Evolutionary conservation across 2,113 vertebrate genomes (phyloP).

Genomic region (Pipra filicauda): DNA sequence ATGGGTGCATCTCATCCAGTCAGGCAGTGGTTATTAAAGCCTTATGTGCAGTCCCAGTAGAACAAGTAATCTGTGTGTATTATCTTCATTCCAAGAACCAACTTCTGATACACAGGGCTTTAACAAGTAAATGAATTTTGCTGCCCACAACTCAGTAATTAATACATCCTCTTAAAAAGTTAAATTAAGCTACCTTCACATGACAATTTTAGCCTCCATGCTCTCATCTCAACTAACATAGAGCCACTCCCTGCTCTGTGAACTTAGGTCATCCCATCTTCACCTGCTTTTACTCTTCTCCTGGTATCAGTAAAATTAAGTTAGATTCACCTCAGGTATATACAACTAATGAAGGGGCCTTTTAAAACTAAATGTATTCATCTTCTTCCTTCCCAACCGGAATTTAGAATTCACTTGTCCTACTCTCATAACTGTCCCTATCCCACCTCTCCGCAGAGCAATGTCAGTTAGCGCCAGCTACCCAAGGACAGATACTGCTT

Average conservation of each 20-base stretch:
- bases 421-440: neutral
- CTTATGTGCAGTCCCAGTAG: neutral
- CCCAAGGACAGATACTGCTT: neutral
- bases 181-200: neutral
- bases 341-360: neutral
- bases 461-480: neutral
- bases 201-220: neutral
- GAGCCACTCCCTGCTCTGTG: neutral
- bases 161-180: neutral
- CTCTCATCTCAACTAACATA: neutral
- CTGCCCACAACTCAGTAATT: conserved; percentile 15
- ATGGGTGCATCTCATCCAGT: neutral
- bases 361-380: neutral
- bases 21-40: neutral
- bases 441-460: neutral
- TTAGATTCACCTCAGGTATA: neutral
- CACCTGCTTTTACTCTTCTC: neutral
- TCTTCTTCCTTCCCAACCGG: neutral
- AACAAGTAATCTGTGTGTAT: neutral
- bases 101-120: neutral
- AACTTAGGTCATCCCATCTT: conserved; percentile 6
- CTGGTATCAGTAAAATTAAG: neutral
- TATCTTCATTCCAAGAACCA: neutral
- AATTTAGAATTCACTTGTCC: neutral
- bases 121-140: neutral